Conservation (phyloP, 2,888 invertebrate species). For the Pristionchus exspectatus region DNA sequence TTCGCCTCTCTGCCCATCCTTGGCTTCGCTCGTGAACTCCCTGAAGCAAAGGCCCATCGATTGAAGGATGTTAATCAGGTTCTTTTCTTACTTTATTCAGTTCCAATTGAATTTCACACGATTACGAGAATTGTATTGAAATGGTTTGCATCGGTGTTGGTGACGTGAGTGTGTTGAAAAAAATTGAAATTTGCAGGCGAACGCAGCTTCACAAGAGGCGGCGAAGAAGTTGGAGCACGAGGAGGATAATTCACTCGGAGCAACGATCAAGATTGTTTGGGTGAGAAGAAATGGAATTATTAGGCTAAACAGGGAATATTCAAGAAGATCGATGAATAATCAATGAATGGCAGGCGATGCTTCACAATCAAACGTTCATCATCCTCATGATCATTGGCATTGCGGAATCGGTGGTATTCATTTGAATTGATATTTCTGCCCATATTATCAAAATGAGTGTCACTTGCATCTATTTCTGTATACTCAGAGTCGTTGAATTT, state of each 20-base stretch:
- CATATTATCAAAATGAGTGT: too few species aligned
- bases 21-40: conserved; percentile 77
- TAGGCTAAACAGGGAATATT: too few species aligned
- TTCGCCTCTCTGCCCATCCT: conserved; percentile 80
- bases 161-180: not conserved
- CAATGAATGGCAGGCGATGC: conserved; percentile 67
- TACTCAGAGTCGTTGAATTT: too few species aligned
- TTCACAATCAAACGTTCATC: conserved; percentile 76
- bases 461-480: too few species aligned
- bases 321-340: not conserved
- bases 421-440: too few species aligned
- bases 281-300: too few species aligned
- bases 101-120: too few species aligned
- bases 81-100: not conserved
- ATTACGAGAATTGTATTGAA: not conserved
- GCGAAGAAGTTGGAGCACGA: conserved; percentile 41
- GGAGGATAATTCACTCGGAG: not conserved
- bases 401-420: conserved; percentile 70
- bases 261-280: conserved; percentile 59
- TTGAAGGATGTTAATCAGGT: conserved; percentile 76
- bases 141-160: too few species aligned
- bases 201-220: conserved; percentile 23
- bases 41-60: conserved; percentile 77
- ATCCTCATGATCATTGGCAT: conserved; percentile 76
- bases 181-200: not conserved